Percentiles rank a stretch among this genome's conserved stretches.
phyloP scores from a whole-genome alignment of 2,113 vertebrate genomes.

The Lethenteron reissneri region DNA sequence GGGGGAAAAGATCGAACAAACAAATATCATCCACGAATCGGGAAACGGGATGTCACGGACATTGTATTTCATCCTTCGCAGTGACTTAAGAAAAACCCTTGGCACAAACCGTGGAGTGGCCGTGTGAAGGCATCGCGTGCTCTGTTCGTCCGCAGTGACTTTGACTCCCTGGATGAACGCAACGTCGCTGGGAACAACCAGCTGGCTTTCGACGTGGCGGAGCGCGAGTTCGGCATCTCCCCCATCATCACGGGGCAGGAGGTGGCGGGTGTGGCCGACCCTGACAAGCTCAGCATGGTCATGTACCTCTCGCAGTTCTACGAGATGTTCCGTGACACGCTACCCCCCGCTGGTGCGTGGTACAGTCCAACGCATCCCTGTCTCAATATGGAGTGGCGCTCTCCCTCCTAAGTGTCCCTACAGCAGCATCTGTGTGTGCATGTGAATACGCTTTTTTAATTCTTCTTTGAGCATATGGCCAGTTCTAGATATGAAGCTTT shows the following conservation, averaged over 20 bases:
- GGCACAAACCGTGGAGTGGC: background rate
- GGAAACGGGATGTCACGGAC: background rate
- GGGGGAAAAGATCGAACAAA: background rate
- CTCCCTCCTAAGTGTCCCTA: no score
- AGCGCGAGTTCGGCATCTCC: constrained; percentile 78
- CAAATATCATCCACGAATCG: background rate
- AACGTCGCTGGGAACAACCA: constrained; percentile 76
- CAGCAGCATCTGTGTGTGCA: no score
- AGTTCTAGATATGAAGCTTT: no score
- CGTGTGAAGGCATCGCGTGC: background rate
- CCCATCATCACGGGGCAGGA: constrained; percentile 97
- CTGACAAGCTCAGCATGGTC: constrained; percentile 93
- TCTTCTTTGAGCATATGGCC: no score
- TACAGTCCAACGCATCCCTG: background rate
- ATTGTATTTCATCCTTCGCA: background rate
- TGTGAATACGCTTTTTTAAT: no score
- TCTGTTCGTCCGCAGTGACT: constrained; percentile 35
- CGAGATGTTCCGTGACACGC: constrained; percentile 89
- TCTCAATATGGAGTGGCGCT: no score
- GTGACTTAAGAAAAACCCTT: background rate
- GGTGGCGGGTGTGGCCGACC: constrained; percentile 77
- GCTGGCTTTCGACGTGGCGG: constrained; percentile 66
- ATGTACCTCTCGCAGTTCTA: constrained; percentile 99
- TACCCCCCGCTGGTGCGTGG: constrained; percentile 58
- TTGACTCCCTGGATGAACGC: constrained; percentile 61